A percentile compares a stretch with the other conserved stretches of the same genome.
These are phyloP conservation scores for Engystomops pustulosus DNA, from an alignment of 2,113 vertebrate genomes.

Conservation along the genomic window DNA sequence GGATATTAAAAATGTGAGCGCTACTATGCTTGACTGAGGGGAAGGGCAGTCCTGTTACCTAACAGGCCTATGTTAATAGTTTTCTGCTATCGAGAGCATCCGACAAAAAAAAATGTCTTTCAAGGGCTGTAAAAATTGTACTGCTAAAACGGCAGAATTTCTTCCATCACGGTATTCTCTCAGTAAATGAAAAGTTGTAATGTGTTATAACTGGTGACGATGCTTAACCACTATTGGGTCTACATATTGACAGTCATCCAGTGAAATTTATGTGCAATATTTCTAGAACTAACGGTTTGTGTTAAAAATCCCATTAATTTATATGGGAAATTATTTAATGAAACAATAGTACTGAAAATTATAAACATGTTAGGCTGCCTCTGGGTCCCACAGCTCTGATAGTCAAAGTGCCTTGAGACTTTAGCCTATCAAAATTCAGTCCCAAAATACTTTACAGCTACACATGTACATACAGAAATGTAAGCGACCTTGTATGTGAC, in stretches of 20 bases:
- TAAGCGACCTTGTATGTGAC: too few relatives aligned
- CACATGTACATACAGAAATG: too few relatives aligned
- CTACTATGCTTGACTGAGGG: constrained; percentile 38
- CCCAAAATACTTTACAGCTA: neutral
- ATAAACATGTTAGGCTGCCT: neutral
- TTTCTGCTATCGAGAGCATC: constrained; percentile 12
- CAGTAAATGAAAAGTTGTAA: neutral
- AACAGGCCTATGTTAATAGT: constrained; percentile 10
- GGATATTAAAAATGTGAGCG: constrained; percentile 31
- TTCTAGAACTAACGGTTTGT: neutral
- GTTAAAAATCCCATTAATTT: neutral
- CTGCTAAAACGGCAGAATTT: constrained; percentile 28
- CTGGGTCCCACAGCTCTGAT: neutral
- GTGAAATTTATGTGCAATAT: neutral
- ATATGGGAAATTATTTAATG: neutral
- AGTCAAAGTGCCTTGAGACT: neutral
- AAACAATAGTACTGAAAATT: neutral
- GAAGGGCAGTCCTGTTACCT: constrained; percentile 14
- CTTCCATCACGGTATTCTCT: neutral
- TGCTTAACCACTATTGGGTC: too few relatives aligned
- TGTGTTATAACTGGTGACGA: neutral
- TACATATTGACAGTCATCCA: neutral
- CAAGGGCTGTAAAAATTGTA: constrained; percentile 40
- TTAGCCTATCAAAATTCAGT: too few relatives aligned
- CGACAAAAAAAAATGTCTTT: constrained; percentile 26